Conservation (phyloP, 1,140 invertebrate species). For the Apis laboriosa region DNA sequence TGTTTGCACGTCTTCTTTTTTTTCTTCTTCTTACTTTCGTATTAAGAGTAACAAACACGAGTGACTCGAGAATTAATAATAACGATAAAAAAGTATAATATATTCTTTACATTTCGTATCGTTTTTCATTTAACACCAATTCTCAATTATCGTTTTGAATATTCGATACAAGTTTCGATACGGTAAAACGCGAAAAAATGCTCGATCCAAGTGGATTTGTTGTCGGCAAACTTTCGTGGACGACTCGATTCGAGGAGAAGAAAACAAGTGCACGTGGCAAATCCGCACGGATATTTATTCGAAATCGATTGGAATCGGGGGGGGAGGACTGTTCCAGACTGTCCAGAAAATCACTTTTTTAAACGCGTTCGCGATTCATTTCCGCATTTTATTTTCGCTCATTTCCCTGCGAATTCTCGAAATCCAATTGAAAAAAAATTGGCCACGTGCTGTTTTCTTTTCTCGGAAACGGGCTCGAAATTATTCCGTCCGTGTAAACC, state of each 20-base stretch:
- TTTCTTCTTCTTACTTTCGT: no score
- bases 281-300: background rate
- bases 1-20: no score
- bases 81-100: no score
- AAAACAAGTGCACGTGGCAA: background rate
- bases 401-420: background rate
- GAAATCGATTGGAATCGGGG: conserved; percentile 1
- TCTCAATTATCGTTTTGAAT: background rate
- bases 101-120: no score
- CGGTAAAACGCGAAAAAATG: no score
- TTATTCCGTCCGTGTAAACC: no score
- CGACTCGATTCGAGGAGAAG: background rate
- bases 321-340: no score
- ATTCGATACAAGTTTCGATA: background rate
- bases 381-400: background rate
- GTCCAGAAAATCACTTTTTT: background rate
- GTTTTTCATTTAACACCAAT: no score
- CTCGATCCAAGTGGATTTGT: no score
- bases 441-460: background rate
- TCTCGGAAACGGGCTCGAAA: background rate
- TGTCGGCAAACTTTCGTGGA: background rate
- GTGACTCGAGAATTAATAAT: no score
- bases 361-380: background rate
- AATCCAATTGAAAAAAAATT: background rate
- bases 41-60: no score